Evolutionary conservation across 1,140 invertebrate species (phyloP), one percentile per base, ranked within the genome.

Genomic region (Drosophila ficusphila): DNA sequence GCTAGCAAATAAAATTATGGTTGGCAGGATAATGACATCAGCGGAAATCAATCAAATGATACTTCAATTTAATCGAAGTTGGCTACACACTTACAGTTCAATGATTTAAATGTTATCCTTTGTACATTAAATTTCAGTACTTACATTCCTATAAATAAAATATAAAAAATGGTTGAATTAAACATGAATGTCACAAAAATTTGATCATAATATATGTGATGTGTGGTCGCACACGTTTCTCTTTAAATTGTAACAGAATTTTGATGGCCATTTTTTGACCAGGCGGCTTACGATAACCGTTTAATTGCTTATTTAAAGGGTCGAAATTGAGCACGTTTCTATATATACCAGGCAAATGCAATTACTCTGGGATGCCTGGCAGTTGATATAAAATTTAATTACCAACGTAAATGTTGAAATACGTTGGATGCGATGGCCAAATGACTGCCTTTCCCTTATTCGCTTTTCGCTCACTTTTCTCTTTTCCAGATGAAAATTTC

Each of bases 331-430:
- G 33, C 21, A 16, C 23, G 52, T 53, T 47, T 47, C 27, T 41
- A 16, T 23, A 21, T 60, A 16, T 27, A 33, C 19, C 8, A 29
- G 25, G 33, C 9, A 52, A 48, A 27, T 57, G 49, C 34, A 49
- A 47, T 49, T 76, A 51, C 47, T 38, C 48, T 23, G n/a, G 34
- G 29, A 39, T 49, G 65, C 51, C 58, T 53, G 53, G 7, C 60
- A 54, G 58, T 58, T 81, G 57, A 46, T 79, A 33, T 19, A 39
- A 83, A 86, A 62, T 77, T 76, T 88, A 88, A 88, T 88, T 88
- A 81, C 64, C 69, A 88, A 57, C 75, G 67, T 86, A 85, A 86
- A 76, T 72, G 65, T 61, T 72, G 36, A 48, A 74, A 60, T 72
- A 79, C 71, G 56, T n/a, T n/a, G n/a, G n/a, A n/a, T n/a, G n/a